Evolutionary conservation across 2,113 vertebrate species (phyloP).

Genomic region (Aspiorhynchus laticeps): DNA sequence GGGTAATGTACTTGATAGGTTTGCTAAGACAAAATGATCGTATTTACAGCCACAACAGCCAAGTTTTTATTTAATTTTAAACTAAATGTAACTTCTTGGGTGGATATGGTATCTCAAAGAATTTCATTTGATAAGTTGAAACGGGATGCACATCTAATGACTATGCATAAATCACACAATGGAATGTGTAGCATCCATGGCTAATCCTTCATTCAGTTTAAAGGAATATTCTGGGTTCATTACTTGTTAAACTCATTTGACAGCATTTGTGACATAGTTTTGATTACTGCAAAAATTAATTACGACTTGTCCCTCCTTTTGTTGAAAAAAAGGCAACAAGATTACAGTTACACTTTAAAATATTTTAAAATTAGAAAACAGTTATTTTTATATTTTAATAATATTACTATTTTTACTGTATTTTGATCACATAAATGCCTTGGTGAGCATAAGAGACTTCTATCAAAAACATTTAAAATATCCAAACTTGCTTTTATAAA

Average conservation of each 20-base stretch:
- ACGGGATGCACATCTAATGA: neutral
- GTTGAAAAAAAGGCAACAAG: neutral
- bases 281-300: no score
- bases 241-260: no score
- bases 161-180: neutral
- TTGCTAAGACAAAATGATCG: neutral
- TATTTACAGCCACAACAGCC: neutral
- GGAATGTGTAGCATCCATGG: neutral
- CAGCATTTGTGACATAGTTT: no score
- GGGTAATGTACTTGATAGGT: conserved; percentile 44
- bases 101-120: neutral
- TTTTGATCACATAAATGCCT: neutral
- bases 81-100: neutral
- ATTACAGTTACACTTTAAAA: neutral
- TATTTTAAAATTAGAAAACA: neutral
- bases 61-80: neutral
- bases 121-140: neutral
- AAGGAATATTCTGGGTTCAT: no score
- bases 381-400: no score
- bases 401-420: neutral
- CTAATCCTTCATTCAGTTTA: neutral
- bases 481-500: neutral
- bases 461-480: neutral
- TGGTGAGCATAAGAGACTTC: neutral
- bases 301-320: no score